Evolutionary conservation across 2,797 vertebrate species (phyloP).

Genomic region (Myotis daubentonii): DNA sequence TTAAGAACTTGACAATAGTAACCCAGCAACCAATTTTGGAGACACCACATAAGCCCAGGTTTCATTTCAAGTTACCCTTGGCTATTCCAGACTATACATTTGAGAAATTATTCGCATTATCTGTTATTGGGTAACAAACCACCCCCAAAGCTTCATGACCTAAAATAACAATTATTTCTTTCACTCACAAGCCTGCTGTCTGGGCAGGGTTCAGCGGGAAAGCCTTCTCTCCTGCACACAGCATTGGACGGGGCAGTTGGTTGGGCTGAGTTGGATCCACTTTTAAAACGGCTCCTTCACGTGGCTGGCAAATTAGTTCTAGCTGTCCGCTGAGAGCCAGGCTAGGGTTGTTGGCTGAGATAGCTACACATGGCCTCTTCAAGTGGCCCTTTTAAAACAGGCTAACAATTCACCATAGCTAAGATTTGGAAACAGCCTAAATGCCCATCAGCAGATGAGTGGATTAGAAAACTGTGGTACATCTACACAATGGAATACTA

Average conservation of each 20-base stretch:
- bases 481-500: no score
- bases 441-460: no score
- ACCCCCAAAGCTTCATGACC: background rate
- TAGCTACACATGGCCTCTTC: background rate
- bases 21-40: background rate
- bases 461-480: no score
- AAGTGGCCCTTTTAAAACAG: no score
- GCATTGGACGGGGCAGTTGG: fast-evolving
- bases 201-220: background rate
- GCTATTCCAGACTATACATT: background rate
- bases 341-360: background rate
- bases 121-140: background rate
- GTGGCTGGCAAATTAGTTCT: background rate
- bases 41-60: background rate
- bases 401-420: background rate
- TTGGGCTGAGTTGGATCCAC: fast-evolving
- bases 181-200: background rate
- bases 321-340: background rate
- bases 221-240: background rate
- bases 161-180: background rate
- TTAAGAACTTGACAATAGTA: background rate
- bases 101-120: background rate
- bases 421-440: no score
- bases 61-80: background rate
- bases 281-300: background rate